Evolutionary conservation across 37 sponge, comb jelly and placozoan genomes (phyloP).

Genomic region (Oopsacas minuta): DNA sequence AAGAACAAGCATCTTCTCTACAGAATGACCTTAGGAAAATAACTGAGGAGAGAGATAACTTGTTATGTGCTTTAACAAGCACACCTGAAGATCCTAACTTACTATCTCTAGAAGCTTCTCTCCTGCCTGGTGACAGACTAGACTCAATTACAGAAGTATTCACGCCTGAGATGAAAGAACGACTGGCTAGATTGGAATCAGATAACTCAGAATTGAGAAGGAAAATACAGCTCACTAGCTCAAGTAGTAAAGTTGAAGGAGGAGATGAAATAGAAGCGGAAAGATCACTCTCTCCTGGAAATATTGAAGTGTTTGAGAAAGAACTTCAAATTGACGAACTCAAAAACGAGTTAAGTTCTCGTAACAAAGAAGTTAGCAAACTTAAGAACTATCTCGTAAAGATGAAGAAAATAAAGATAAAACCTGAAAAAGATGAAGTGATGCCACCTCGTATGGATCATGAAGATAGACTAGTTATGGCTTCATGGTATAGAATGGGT

Average conservation of each 20-base stretch:
- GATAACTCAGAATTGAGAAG: background rate
- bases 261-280: background rate
- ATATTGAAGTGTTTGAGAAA: background rate
- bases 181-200: background rate
- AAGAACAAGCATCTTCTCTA: background rate
- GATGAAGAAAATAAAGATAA: background rate
- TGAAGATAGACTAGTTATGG: background rate
- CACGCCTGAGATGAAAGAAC: conserved; percentile 3
- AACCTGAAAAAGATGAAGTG: background rate
- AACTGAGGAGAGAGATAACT: background rate
- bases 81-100: background rate
- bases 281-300: background rate
- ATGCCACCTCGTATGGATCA: background rate
- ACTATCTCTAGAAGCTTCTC: background rate
- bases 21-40: background rate
- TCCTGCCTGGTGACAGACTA: background rate
- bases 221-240: background rate
- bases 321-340: background rate
- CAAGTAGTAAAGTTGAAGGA: background rate
- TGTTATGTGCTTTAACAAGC: background rate
- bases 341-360: background rate
- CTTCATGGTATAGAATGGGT: background rate
- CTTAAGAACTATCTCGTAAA: conserved; percentile 1
- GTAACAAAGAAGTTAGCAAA: background rate
- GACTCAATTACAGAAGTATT: conserved; percentile 9